Evolutionary conservation across 2,113 vertebrate species (phyloP), one percentile per base, ranked within the genome.

Genomic region (Zosterops japonicus): DNA sequence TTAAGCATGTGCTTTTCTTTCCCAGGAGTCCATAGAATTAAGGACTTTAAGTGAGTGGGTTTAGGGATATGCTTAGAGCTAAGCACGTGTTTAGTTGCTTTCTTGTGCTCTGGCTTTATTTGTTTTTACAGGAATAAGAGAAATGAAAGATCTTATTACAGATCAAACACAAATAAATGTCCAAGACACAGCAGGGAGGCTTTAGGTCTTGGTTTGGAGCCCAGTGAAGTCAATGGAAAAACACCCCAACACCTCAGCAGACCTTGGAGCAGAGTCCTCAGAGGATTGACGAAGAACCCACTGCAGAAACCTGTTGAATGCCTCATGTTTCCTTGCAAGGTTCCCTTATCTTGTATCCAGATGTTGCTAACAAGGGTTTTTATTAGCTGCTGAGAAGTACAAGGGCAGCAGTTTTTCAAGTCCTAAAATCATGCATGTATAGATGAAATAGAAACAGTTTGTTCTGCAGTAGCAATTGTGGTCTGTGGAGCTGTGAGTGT

Each of bases 361-460:
- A 94, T 97, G 93, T 95, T 81, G 88, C 94, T 97, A 95, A 96
- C 94, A 96, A 93, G 64, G 85, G 12, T 35, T 96, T 96, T 95
- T 96, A 96, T 93, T 95, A 93, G 95, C 94, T 95, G 90, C 83
- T 93, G 95, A 94, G 94, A 93, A 78, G 83, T 60, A 90, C 4
- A 11, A 94, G 71, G 60, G 80, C 2, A 35, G 72, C 86, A 90
- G 64, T 86, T 93, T 95, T 92, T 90, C 88, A 90, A 24, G 69
- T 57, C 76, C 85, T 95, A 53, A 86, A 92, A 84, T 75, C 64
- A 75, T 42, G 80, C 47, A 68, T 35, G 19, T 75, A 89, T 6
- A 88, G 76, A 81, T 60, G 89, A 84, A 82, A 89, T 41, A 53
- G 90, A 71, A 95, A 53, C n/a, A 56, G 44, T 68, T 83, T 49